Base-by-base conservation (phyloP, 2,888 invertebrate species). In the Leucozona laternaria region DNA sequence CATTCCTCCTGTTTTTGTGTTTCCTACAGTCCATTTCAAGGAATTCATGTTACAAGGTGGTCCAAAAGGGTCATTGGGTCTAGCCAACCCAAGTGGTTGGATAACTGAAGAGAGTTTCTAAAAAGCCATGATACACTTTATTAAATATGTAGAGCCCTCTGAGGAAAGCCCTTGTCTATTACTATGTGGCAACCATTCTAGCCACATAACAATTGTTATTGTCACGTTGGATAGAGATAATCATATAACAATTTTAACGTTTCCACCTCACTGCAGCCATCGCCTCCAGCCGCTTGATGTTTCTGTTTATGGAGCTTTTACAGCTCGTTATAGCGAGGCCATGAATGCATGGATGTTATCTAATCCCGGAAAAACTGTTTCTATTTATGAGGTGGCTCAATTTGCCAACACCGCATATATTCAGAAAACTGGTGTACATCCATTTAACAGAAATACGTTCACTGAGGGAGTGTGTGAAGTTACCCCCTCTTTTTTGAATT, bases 91-190 rank as follows among this genome's bases (percentile, higher is more conserved):
- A 60, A 40, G 37, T 17, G 60, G 60, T 25, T 60, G 40, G 37
- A 60, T 60, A 60, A 60, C 60, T 60, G 58, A 60, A 60, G 58
- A 60, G 4, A 60, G 22, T 60, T 60, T 60, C 22, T 22, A 60
- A 2, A 60, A 60, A 43, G 40, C 60, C 60, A 60, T 43, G 43
- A 40, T 22, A 60, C 60, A 60, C 40, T 60, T 60, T 43, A 60
- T 60, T 13, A 43, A 60, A 40, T 43, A n/a, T n/a, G n/a, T n/a
- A n/a, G n/a, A n/a, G n/a, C n/a, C n/a, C n/a, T n/a, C n/a, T n/a
- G n/a, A n/a, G 15, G 60, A 22, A 60, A 60, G 11, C 60, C 22
- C 20, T 43, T 45, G 62, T 22, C 15, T 62, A 40, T 40, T 62
- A 15, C 25, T 22, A 22, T 50, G 50, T 13, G 50, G 11, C 13